These are phyloP conservation scores for Luffia ferchaultella DNA, from an alignment of 2,888 invertebrate species.

Conservation along the genomic window DNA sequence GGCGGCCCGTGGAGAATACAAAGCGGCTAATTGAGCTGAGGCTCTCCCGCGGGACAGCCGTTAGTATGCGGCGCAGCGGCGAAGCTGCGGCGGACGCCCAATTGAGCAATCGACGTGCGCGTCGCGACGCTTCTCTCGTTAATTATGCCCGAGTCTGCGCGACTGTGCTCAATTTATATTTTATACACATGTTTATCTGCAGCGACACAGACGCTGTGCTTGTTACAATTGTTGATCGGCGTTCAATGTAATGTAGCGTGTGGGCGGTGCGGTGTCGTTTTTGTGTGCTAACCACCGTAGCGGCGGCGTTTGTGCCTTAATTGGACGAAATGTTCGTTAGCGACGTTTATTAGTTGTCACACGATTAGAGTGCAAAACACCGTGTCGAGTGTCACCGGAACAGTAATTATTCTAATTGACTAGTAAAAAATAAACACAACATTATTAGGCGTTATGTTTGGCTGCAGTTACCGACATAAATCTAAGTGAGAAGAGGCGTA, in stretches of 20 bases:
- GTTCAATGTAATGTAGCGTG: neutral
- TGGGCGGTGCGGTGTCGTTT: neutral
- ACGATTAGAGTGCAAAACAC: neutral
- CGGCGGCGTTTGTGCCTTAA: neutral
- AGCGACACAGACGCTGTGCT: neutral
- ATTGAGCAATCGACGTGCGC: neutral
- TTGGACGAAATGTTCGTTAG: neutral
- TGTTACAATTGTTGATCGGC: neutral
- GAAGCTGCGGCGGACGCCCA: neutral
- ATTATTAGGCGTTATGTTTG: too few species aligned
- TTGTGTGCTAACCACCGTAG: neutral
- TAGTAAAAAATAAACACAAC: too few species aligned
- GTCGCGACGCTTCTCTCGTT: neutral
- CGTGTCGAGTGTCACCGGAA: neutral
- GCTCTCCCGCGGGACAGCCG: neutral
- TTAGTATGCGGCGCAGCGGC: too few species aligned
- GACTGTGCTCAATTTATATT: too few species aligned
- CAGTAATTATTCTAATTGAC: neutral
- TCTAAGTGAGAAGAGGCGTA: too few species aligned
- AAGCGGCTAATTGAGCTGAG: constrained; percentile 21
- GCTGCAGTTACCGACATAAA: too few species aligned
- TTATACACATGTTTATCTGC: too few species aligned
- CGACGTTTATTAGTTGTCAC: neutral
- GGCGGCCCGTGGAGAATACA: constrained; percentile 20
- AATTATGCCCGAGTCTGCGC: too few species aligned